Evolutionary conservation across 2,113 vertebrate genomes (phyloP).

Genomic region (Thamnaconus septentrionalis): DNA sequence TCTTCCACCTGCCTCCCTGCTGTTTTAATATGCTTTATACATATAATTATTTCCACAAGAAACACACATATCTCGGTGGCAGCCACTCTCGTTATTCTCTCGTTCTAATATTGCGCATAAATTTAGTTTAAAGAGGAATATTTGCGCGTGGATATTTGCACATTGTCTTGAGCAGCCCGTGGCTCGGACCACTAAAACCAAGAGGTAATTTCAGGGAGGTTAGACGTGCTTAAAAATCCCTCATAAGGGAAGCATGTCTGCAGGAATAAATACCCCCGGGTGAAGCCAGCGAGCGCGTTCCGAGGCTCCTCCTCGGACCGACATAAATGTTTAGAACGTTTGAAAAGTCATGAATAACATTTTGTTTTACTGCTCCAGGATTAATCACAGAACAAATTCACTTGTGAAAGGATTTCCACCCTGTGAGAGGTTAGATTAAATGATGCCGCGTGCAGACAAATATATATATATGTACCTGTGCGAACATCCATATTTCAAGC

Average conservation of each 20-base stretch:
- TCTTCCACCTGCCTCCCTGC: slow-evolving; percentile 43
- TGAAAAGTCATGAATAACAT: slow-evolving; percentile 58
- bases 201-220: slow-evolving; percentile 44
- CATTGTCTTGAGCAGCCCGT: slow-evolving; percentile 3
- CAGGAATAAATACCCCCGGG: slow-evolving; percentile 41
- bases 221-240: no score
- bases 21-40: slow-evolving; percentile 64
- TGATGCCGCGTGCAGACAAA: slow-evolving; percentile 70
- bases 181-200: slow-evolving; percentile 14
- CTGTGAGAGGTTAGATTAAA: slow-evolving; percentile 68
- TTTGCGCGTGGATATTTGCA: slow-evolving; percentile 26
- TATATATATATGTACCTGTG: slow-evolving; percentile 44
- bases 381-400: slow-evolving; percentile 70
- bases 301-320: slow-evolving; percentile 16
- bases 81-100: slow-evolving; percentile 5
- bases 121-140: slow-evolving; percentile 43
- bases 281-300: slow-evolving; percentile 23
- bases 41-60: slow-evolving; percentile 66
- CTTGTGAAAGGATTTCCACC: slow-evolving; percentile 47
- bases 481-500: slow-evolving; percentile 71
- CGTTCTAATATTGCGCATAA: slow-evolving; percentile 25
- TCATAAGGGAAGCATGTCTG: not conserved
- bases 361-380: slow-evolving; percentile 42
- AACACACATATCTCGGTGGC: slow-evolving; percentile 28
- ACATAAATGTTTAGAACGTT: slow-evolving; percentile 31